Base-by-base conservation (phyloP, 2,113 vertebrate species). In the Seriola rivoliana region DNA sequence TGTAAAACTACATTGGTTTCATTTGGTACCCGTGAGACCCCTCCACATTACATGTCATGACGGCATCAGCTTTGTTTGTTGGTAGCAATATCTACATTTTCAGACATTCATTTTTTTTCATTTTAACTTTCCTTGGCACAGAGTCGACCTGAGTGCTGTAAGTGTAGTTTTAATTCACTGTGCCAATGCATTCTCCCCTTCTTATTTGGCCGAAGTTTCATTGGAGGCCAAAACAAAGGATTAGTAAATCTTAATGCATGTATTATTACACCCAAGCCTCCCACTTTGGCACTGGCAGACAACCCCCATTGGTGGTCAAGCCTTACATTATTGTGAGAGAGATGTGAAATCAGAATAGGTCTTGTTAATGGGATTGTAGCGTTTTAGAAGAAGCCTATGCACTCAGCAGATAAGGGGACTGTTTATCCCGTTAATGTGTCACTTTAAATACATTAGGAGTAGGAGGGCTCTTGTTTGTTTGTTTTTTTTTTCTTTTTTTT, bases 361-460 rank as follows among this genome's bases (percentile, higher is more conserved):
- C 89, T 88, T 81, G 92, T 93, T 95, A 95, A 95, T 95, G 86
- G 93, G 94, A 95, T 95, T 95, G 92, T 82, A 85, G 88, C 87
- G 89, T 93, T 85, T 92, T 90, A 89, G 88, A 86, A 92, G 88
- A 93, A 89, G 80, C 85, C 91, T 71, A 85, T 93, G 92, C 90
- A 93, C 95, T 94, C 92, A 85, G 76, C 86, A 89, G 92, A 95
- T 94, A 95, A 95, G 91, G 89, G 84, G 80, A 88, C 91, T 94
- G 94, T 95, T 95, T 96, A 95, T 95, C 94, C 93, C 77, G 91
- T 94, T 95, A 96, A 95, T 95, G 93, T 94, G 93, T 93, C 95
- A 94, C 94, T 94, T 95, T 95, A 93, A 95, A 94, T 93, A 94
- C 93, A 96, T 95, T 95, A 95, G 71, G 68, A 91, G 87, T 77